phyloP scores from a whole-genome alignment of 2,797 vertebrate genomes.

The Gymnoscopelus microlampas region DNA sequence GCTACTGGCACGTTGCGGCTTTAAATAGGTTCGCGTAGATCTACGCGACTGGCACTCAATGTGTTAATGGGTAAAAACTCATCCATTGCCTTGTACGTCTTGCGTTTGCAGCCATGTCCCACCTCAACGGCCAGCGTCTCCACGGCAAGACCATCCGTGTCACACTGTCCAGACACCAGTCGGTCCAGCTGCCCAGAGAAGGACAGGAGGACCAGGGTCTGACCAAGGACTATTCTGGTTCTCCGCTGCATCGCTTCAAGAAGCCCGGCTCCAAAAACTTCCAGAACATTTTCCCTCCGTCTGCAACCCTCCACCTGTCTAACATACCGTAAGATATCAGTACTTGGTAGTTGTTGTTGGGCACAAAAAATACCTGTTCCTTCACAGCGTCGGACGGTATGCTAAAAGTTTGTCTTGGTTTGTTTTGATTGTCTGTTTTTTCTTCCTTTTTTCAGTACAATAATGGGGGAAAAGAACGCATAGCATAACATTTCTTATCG shows the following conservation, averaged over 20 bases:
- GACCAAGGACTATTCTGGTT: conserved; percentile 90
- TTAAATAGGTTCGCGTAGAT: too few species aligned
- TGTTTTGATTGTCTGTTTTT: too few species aligned
- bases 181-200: conserved; percentile 87
- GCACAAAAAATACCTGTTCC: too few species aligned
- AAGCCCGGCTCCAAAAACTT: conserved; percentile 91
- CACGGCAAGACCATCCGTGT: conserved; percentile 87
- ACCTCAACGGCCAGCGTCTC: conserved; percentile 90
- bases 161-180: conserved; percentile 87
- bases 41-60: too few species aligned
- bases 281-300: conserved; percentile 92
- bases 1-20: too few species aligned
- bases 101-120: conserved; percentile 82
- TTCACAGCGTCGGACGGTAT: too few species aligned
- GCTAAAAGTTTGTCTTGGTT: too few species aligned
- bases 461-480: too few species aligned
- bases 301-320: conserved; percentile 91
- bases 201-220: conserved; percentile 86
- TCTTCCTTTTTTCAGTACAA: too few species aligned
- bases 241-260: conserved; percentile 92
- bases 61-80: too few species aligned
- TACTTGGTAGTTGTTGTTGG: neutral
- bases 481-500: too few species aligned
- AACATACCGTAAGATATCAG: conserved; percentile 90
- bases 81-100: conserved; percentile 11